Conservation (phyloP, 2,797 vertebrate species). For the Ataeniobius toweri region DNA sequence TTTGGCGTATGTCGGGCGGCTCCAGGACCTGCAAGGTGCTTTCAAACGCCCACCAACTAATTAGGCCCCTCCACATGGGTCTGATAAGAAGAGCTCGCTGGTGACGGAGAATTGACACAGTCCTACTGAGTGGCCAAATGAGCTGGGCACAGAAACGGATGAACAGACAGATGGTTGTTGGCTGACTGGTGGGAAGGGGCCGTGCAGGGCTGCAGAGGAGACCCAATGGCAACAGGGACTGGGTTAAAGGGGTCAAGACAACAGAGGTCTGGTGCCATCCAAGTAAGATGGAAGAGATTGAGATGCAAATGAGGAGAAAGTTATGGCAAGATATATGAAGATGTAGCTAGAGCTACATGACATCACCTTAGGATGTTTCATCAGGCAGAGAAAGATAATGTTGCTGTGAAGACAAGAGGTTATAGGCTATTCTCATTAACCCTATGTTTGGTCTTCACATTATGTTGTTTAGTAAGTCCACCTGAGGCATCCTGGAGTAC, state of each 20-base stretch:
- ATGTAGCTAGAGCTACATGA: conserved; percentile 31
- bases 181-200: conserved; percentile 74
- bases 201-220: conserved; percentile 56
- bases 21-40: conserved; percentile 57
- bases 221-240: conserved; percentile 57
- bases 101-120: conserved; percentile 63
- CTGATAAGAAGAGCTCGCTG: conserved; percentile 72
- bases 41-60: conserved; percentile 76
- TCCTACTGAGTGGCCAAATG: conserved; percentile 83
- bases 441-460: conserved; percentile 62
- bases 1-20: conserved; percentile 67
- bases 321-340: conserved; percentile 39
- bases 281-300: conserved; percentile 44
- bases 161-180: conserved; percentile 79
- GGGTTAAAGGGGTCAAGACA: conserved; percentile 53
- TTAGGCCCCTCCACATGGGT: conserved; percentile 78
- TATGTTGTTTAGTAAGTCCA: conserved; percentile 63
- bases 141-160: conserved; percentile 70
- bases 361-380: conserved; percentile 53
- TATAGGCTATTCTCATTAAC: conserved; percentile 67
- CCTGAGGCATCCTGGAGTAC: conserved; percentile 52
- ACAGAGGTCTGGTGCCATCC: conserved; percentile 36
- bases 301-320: conserved; percentile 51
- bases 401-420: conserved; percentile 36
- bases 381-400: conserved; percentile 13